Percentiles rank a stretch among this genome's conserved stretches.
Conservation (phyloP, 2,797 vertebrate genomes). For the Acrocephalus scirpaceus region DNA sequence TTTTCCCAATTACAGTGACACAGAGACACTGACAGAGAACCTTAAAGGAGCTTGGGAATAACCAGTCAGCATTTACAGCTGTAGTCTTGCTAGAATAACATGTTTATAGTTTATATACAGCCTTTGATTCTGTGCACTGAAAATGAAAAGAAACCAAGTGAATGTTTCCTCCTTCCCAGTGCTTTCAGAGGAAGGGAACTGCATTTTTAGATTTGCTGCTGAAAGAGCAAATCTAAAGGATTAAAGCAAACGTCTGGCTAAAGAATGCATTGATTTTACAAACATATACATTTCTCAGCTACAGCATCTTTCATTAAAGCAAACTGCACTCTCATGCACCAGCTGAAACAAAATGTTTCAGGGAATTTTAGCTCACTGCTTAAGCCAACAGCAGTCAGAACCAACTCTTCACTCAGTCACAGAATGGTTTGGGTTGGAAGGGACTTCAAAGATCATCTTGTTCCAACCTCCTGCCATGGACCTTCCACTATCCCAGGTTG, state of each 20-base stretch:
- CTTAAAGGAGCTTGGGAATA: not conserved
- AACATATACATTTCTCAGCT: not conserved
- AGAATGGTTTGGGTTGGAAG: not conserved
- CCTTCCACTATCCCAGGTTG: fast-evolving
- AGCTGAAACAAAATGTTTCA: not conserved
- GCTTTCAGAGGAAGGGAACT: not conserved
- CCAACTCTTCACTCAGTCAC: not conserved
- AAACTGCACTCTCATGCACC: not conserved
- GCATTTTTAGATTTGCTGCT: not conserved
- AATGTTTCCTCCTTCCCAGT: not conserved
- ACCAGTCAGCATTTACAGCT: not conserved
- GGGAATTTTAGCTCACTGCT: not conserved
- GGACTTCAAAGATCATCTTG: not conserved
- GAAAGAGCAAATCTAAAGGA: not conserved
- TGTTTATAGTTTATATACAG: not conserved
- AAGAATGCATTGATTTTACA: not conserved
- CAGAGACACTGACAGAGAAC: not conserved
- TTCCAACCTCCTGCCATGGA: not conserved
- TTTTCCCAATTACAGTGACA: not conserved
- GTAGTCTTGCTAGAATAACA: not conserved
- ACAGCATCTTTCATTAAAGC: not conserved
- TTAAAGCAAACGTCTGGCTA: not conserved
- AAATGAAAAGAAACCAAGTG: not conserved
- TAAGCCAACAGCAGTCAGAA: not conserved
- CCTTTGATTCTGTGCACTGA: not conserved